These are phyloP conservation scores for Globia sparganii DNA, from an alignment of 2,888 invertebrate species.

Conservation along the genomic window DNA sequence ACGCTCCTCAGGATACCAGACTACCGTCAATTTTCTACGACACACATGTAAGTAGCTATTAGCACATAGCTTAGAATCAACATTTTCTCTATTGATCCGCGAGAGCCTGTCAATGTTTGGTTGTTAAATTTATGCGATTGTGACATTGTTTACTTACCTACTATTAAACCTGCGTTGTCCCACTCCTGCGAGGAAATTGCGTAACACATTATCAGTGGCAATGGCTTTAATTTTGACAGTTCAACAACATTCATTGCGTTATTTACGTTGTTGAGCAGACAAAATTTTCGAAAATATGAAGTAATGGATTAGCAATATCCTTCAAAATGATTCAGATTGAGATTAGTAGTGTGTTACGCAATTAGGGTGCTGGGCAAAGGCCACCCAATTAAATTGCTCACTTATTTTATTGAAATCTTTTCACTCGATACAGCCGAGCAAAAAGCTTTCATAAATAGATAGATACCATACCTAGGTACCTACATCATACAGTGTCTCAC, in stretches of 20 bases:
- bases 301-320: not conserved
- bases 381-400: not conserved
- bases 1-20: conserved; percentile 78
- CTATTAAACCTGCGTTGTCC: not conserved
- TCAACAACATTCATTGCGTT: too few relatives aligned
- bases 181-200: not conserved
- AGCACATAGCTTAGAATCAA: not conserved
- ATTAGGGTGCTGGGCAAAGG: not conserved
- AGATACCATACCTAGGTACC: not conserved
- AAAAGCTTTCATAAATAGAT: not conserved
- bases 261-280: not conserved
- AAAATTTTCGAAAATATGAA: not conserved
- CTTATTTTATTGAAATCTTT: not conserved
- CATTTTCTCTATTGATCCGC: not conserved
- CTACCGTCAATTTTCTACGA: conserved; percentile 86
- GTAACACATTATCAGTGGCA: not conserved
- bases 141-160: not conserved
- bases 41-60: conserved; percentile 82
- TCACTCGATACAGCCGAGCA: not conserved
- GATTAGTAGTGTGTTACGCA: not conserved
- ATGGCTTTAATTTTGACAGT: not conserved
- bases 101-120: not conserved
- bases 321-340: not conserved
- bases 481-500: not conserved
- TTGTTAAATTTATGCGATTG: not conserved